Evolutionary conservation across 2,888 invertebrate species (phyloP), one percentile per base, ranked within the genome.

Genomic region (Leptarthrus brevirostris): DNA sequence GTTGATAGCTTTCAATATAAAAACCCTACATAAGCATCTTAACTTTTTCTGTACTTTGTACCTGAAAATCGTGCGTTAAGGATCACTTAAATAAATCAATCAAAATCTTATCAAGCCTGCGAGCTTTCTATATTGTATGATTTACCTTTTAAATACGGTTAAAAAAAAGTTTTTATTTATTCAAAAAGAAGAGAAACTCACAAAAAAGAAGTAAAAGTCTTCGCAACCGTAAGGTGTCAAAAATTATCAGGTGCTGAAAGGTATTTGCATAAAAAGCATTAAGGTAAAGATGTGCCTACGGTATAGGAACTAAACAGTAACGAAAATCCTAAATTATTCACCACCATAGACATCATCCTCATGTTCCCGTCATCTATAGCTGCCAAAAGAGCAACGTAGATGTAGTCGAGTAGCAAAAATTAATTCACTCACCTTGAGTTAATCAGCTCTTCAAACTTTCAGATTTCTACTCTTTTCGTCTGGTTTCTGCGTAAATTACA

Each of bases 311-410:
- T 20, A 20, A 4, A n/a, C 49, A 49, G 49, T 2, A 18, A 3
- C 20, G 49, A 16, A 16, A 16, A 49, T 49, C 49, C 18, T 49
- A 49, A 49, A 49, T 49, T 49, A 49, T 49, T 49, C 49, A 49
- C 49, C 49, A 20, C 16, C 49, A n/a, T 5, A 49, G 18, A 20
- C 49, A 49, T 49, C 40, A 40, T 6, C 6, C 20, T 49, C 49
- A 49, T 49, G 12, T 49, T 49, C 16, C 49, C 12, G 16, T 20
- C 49, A 49, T 16, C 20, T 40, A 6, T 12, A 12, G 6, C 40
- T 40, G n/a, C 40, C 40, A 3, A n/a, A n/a, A 1, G 40, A n/a
- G 40, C 2, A 40, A 2, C n/a, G 49, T 6, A 16, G 49, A 16
- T 12, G 3, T 16, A 49, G 3, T 20, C 4, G 3, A 16, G 49